phyloP scores from a whole-genome alignment of 2,888 invertebrate genomes.

The Euzetes globulus region DNA sequence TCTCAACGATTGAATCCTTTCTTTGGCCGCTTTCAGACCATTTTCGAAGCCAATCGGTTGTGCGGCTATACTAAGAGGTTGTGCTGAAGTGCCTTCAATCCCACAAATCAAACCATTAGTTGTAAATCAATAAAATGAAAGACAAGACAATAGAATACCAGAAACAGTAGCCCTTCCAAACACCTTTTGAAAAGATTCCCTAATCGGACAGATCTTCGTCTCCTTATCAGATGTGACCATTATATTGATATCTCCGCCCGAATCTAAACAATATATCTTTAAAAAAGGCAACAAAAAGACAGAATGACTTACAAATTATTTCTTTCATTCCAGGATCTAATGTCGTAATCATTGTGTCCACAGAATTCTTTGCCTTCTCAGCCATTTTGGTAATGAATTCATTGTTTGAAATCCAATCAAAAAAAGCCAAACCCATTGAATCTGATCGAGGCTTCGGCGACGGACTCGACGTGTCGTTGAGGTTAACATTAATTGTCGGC shows the following conservation, averaged over 20 bases:
- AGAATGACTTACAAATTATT: slow-evolving; percentile 59
- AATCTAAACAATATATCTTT: slow-evolving; percentile 60
- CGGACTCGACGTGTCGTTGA: neutral
- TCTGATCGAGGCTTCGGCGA: slow-evolving; percentile 12
- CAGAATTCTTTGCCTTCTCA: slow-evolving; percentile 54
- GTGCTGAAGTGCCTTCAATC: slow-evolving; percentile 54
- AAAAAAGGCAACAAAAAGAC: slow-evolving; percentile 36
- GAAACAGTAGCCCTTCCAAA: slow-evolving; percentile 69
- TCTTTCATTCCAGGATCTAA: slow-evolving; percentile 83
- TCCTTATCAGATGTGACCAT: slow-evolving; percentile 70
- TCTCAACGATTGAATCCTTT: slow-evolving; percentile 59
- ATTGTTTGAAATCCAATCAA: slow-evolving; percentile 37
- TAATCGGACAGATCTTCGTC: slow-evolving; percentile 63
- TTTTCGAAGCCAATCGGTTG: slow-evolving; percentile 72
- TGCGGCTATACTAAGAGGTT: slow-evolving; percentile 58
- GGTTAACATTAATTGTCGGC: neutral
- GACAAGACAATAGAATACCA: slow-evolving; percentile 47
- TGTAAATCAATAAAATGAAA: neutral
- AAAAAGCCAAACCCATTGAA: slow-evolving; percentile 18
- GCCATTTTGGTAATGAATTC: slow-evolving; percentile 40
- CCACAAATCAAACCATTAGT: neutral
- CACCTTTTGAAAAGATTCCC: slow-evolving; percentile 69
- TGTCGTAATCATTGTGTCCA: slow-evolving; percentile 77
- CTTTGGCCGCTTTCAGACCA: slow-evolving; percentile 65
- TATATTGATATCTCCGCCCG: slow-evolving; percentile 67